A percentile compares a stretch with the other conserved stretches of the same genome.
These are phyloP conservation scores for Myotis findleyi DNA, from an alignment of 2,797 vertebrate genomes.

Conservation along the genomic window DNA sequence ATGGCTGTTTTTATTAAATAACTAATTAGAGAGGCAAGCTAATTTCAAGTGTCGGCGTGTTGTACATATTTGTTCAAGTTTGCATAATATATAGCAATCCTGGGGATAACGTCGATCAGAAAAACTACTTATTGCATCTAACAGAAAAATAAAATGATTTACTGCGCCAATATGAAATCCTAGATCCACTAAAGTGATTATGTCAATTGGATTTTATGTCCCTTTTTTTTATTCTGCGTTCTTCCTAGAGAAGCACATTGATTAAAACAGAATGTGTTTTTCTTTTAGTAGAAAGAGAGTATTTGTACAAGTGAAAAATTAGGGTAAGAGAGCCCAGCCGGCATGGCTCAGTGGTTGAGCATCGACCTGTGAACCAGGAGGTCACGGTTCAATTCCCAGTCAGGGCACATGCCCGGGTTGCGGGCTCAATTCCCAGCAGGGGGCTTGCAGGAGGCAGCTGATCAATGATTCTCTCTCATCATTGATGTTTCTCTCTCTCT, in stretches of 20 bases:
- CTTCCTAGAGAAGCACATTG: neutral
- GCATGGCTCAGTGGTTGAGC: too few species aligned
- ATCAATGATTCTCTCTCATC: too few species aligned
- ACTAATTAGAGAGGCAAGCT: neutral
- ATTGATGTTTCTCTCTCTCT: too few species aligned
- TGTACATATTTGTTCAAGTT: neutral
- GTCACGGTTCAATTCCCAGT: too few species aligned
- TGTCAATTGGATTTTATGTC: neutral
- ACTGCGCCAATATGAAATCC: neutral
- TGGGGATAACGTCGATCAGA: neutral
- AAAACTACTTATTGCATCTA: neutral
- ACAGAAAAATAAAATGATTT: too few species aligned
- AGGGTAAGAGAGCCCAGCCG: neutral
- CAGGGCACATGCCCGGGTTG: too few species aligned
- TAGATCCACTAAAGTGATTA: neutral
- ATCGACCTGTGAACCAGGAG: too few species aligned
- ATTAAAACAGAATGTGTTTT: neutral
- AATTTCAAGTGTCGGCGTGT: neutral
- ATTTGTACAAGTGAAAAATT: slow-evolving; percentile 61
- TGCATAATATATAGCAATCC: neutral
- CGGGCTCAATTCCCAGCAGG: too few species aligned
- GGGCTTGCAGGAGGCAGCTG: too few species aligned
- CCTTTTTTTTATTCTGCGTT: neutral
- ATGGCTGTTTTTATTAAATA: slow-evolving; percentile 28
- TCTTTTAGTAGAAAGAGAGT: slow-evolving; percentile 37